Percentiles rank a stretch among this genome's conserved stretches.
phyloP scores from a whole-genome alignment of 2,888 invertebrate genomes.

The Stenichneumon culpator region DNA sequence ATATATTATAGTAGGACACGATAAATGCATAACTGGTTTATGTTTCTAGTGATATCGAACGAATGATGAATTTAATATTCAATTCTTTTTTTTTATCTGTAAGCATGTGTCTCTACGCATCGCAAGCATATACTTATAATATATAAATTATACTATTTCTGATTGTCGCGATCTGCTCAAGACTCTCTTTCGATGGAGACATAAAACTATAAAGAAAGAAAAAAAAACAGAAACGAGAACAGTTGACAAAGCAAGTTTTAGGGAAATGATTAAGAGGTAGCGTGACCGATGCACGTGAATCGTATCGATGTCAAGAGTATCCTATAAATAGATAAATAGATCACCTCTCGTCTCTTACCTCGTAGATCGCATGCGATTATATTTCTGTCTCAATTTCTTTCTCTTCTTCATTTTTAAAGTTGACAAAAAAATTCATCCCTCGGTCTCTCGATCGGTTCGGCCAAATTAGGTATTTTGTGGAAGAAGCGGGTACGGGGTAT shows the following conservation, averaged over 20 bases:
- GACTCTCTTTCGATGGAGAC: conserved; percentile 24
- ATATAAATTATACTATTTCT: conserved; percentile 26
- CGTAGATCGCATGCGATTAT: conserved; percentile 50
- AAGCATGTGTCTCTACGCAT: conserved; percentile 61
- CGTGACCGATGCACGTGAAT: conserved; percentile 62
- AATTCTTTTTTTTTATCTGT: conserved; percentile 30
- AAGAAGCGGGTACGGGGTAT: conserved; percentile 49
- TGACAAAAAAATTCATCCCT: too few relatives aligned
- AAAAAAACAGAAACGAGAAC: background rate
- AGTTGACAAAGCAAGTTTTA: background rate
- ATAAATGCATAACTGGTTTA: conserved; percentile 51
- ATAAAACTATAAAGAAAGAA: conserved; percentile 6
- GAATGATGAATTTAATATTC: conserved; percentile 40
- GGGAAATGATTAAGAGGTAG: conserved; percentile 33
- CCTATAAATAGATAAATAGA: conserved; percentile 40
- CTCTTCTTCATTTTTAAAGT: background rate
- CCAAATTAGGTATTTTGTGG: conserved; percentile 27
- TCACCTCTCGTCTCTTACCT: conserved; percentile 24
- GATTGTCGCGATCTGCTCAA: background rate
- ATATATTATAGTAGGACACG: conserved; percentile 25
- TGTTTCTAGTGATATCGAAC: conserved; percentile 41
- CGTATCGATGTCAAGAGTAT: conserved; percentile 46
- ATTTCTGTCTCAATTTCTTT: background rate
- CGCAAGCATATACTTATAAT: conserved; percentile 29
- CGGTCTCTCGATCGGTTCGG: background rate